Evolutionary conservation across 2,113 vertebrate genomes (phyloP).

Genomic region (Zeus faber): DNA sequence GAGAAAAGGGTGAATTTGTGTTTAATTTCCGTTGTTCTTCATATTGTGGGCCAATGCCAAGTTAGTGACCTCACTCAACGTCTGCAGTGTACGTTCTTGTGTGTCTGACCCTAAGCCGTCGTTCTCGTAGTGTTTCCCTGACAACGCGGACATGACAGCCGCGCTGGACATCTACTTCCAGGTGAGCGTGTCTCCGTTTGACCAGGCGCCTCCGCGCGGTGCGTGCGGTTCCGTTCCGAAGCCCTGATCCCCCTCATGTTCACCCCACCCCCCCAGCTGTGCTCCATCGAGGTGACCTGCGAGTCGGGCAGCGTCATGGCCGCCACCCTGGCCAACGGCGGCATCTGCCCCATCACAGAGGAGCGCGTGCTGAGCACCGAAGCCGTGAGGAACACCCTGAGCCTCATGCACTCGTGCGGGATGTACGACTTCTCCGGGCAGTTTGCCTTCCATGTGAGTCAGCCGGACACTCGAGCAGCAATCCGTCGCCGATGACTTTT

Average conservation of each 20-base stretch:
- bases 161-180: slow-evolving; percentile 91
- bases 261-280: slow-evolving; percentile 68
- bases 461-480: not conserved
- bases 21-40: not conserved
- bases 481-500: not conserved
- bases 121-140: slow-evolving; percentile 82
- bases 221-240: not conserved
- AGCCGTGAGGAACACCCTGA: slow-evolving; percentile 87
- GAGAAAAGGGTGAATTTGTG: slow-evolving; percentile 80
- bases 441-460: slow-evolving; percentile 89
- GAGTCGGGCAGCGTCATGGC: slow-evolving; percentile 89
- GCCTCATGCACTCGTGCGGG: slow-evolving; percentile 91
- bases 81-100: not conserved
- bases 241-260: not conserved
- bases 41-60: not conserved
- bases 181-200: slow-evolving; percentile 57
- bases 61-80: not conserved
- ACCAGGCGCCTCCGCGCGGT: too few species aligned
- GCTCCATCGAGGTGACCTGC: slow-evolving; percentile 86
- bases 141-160: slow-evolving; percentile 80
- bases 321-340: slow-evolving; percentile 87
- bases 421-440: slow-evolving; percentile 92
- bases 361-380: slow-evolving; percentile 83
- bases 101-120: slow-evolving; percentile 11
- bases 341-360: slow-evolving; percentile 88